phyloP scores from a whole-genome alignment of 2,888 invertebrate species.

The Taenaris catops region DNA sequence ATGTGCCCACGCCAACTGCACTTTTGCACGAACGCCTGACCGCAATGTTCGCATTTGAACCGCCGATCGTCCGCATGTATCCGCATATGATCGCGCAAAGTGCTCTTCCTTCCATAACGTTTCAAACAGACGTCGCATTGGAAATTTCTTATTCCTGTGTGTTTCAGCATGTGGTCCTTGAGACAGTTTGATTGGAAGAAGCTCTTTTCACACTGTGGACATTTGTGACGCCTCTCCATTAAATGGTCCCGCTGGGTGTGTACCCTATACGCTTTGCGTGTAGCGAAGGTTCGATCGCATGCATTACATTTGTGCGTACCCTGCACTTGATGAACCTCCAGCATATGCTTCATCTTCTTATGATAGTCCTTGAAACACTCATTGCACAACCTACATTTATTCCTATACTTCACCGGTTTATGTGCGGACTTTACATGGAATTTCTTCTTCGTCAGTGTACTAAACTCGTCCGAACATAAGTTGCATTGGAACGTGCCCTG shows the following conservation, averaged over 20 bases:
- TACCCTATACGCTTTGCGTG: conserved; percentile 27
- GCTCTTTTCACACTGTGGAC: conserved; percentile 33
- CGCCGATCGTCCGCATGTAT: conserved; percentile 55
- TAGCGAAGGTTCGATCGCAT: conserved; percentile 34
- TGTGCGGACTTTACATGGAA: conserved; percentile 53
- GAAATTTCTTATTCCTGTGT: conserved; percentile 27
- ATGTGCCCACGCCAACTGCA: conserved; percentile 21
- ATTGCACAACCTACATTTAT: conserved; percentile 37
- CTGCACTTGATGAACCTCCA: conserved; percentile 28
- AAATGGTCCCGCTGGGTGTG: conserved; percentile 45
- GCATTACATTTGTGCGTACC: conserved; percentile 31
- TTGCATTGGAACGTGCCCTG: conserved; percentile 37
- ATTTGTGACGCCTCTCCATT: conserved; percentile 35
- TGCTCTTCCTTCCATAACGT: conserved; percentile 28
- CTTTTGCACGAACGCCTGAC: conserved; percentile 8
- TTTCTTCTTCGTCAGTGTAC: conserved; percentile 42
- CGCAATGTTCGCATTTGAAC: conserved; percentile 36
- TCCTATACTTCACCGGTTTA: conserved; percentile 31
- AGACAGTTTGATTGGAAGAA: conserved; percentile 31
- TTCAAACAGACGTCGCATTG: conserved; percentile 34
- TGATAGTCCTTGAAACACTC: conserved; percentile 36
- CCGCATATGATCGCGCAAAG: conserved; percentile 41
- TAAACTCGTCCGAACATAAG: conserved; percentile 48
- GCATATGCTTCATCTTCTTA: conserved; percentile 33
- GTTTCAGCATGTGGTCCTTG: conserved; percentile 32